Percentiles rank a stretch among this genome's conserved stretches.
These are phyloP conservation scores for Aplochiton taeniatus DNA, from an alignment of 2,797 vertebrate genomes.

Conservation along the genomic window DNA sequence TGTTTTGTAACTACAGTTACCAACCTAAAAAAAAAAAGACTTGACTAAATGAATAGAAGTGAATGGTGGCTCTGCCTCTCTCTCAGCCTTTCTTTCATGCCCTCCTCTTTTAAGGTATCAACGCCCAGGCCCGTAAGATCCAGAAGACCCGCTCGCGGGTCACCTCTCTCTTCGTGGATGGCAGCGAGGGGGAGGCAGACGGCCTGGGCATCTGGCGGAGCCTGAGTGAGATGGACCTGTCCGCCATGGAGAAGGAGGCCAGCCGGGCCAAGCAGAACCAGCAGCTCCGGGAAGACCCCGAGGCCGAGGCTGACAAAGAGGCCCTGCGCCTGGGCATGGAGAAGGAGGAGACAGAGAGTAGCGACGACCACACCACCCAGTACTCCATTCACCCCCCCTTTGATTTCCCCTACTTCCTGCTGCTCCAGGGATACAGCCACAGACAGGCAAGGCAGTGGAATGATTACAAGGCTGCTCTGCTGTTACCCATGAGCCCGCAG, in stretches of 20 bases:
- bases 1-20: no score
- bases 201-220: slow-evolving; percentile 74
- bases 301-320: slow-evolving; percentile 73
- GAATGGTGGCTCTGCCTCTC: neutral
- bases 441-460: slow-evolving; percentile 67
- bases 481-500: neutral
- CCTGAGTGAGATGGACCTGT: slow-evolving; percentile 79
- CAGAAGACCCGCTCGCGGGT: slow-evolving; percentile 73
- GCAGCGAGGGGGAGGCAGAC: slow-evolving; percentile 61
- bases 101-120: slow-evolving; percentile 63
- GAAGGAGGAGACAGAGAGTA: slow-evolving; percentile 82
- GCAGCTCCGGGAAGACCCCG: slow-evolving; percentile 61
- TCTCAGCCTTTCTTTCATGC: neutral
- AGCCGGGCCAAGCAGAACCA: slow-evolving; percentile 24
- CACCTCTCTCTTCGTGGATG: slow-evolving; percentile 75
- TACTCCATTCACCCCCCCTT: slow-evolving; percentile 79
- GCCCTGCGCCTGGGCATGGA: slow-evolving; percentile 65
- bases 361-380: slow-evolving; percentile 77
- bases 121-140: slow-evolving; percentile 74
- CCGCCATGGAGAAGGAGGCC: slow-evolving; percentile 64
- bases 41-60: neutral
- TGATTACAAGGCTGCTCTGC: no score
- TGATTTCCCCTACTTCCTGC: slow-evolving; percentile 80
- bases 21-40: no score
- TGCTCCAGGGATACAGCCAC: slow-evolving; percentile 78